These are phyloP conservation scores for Drosophila jambulina DNA, from an alignment of 1,140 invertebrate genomes.

Conservation along the genomic window DNA sequence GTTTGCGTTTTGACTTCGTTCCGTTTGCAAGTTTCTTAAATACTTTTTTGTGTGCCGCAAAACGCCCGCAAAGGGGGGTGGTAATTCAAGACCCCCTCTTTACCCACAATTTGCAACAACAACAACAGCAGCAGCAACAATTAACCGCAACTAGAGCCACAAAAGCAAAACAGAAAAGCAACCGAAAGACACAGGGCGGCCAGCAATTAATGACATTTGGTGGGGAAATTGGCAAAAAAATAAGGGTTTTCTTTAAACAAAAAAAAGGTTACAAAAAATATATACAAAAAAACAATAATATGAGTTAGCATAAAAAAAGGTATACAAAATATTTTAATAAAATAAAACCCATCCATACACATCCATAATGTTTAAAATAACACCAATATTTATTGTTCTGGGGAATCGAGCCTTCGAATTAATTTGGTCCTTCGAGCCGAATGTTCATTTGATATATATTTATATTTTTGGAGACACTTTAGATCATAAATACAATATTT, in stretches of 20 bases:
- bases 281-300: no score
- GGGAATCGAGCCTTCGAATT: no score
- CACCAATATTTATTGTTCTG: no score
- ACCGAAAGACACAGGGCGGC: slow-evolving; percentile 8
- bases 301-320: no score
- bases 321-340: no score
- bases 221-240: slow-evolving; percentile 46
- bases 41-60: slow-evolving; percentile 60
- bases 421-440: no score
- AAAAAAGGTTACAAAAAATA: no score
- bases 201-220: slow-evolving; percentile 36
- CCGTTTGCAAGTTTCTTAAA: slow-evolving; percentile 72
- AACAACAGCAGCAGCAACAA: slow-evolving; percentile 32
- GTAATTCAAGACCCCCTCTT: slow-evolving; percentile 10
- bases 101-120: slow-evolving; percentile 1
- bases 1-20: slow-evolving; percentile 26
- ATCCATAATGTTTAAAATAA: no score
- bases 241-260: not conserved
- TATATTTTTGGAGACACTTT: no score
- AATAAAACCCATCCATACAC: no score
- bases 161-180: slow-evolving; percentile 20
- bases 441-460: no score
- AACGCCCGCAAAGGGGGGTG: not conserved
- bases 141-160: slow-evolving; percentile 55
- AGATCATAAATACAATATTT: no score